Conservation (phyloP, 92 coral and sea anemone genomes). For the Porites cylindrica region DNA sequence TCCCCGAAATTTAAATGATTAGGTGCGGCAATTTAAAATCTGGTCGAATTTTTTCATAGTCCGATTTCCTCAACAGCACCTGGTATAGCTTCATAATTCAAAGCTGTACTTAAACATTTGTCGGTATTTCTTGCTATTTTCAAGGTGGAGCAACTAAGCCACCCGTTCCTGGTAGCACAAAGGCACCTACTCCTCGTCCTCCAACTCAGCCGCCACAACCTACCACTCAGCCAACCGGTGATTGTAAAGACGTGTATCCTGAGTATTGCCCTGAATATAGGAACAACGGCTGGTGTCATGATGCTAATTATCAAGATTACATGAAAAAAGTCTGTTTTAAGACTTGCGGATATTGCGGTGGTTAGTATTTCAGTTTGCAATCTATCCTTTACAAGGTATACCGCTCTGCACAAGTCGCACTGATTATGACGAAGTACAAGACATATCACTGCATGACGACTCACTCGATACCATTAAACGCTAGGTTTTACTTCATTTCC, state of each 20-base stretch:
- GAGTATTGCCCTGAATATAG: constrained; percentile 67
- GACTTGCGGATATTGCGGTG: constrained; percentile 77
- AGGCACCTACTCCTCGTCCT: constrained; percentile 47
- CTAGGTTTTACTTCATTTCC: too few relatives aligned
- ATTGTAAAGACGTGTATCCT: constrained; percentile 78
- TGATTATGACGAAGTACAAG: too few relatives aligned
- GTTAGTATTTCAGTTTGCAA: not conserved
- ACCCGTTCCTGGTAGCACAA: constrained; percentile 22
- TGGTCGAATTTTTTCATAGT: too few relatives aligned
- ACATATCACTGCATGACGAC: too few relatives aligned
- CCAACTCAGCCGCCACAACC: constrained; percentile 61
- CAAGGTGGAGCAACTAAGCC: constrained; percentile 22
- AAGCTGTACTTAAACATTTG: not conserved
- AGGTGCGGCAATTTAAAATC: too few relatives aligned
- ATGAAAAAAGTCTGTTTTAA: constrained; percentile 69
- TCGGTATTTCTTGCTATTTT: not conserved
- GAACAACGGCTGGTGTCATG: constrained; percentile 61
- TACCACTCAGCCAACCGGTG: constrained; percentile 51
- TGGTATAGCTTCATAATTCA: not conserved
- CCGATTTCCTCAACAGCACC: not conserved
- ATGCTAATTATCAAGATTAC: constrained; percentile 58
- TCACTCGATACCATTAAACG: too few relatives aligned
- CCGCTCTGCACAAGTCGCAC: too few relatives aligned
- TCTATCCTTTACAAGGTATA: too few relatives aligned
- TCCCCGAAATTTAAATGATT: too few relatives aligned